phyloP scores from a whole-genome alignment of 2,113 vertebrate species.

The Cyprichromis sp. region DNA sequence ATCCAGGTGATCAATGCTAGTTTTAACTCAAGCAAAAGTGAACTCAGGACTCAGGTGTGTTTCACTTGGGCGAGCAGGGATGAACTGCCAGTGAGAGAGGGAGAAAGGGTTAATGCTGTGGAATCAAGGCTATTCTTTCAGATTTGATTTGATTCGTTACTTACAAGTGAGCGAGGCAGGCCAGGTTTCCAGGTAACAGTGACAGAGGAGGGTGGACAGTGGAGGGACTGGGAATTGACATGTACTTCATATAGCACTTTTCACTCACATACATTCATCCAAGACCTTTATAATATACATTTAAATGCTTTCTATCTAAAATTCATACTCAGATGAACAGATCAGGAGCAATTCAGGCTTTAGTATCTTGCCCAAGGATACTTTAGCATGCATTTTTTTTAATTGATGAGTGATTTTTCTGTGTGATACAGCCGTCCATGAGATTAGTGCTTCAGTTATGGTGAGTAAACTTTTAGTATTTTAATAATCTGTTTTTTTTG shows the following conservation, averaged over 20 bases:
- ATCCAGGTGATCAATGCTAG: not conserved
- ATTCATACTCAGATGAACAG: not conserved
- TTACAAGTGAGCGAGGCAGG: not conserved
- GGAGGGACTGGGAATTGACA: not conserved
- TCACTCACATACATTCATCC: not conserved
- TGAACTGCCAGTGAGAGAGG: not conserved
- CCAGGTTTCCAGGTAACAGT: not conserved
- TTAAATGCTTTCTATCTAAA: not conserved
- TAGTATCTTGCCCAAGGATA: not conserved
- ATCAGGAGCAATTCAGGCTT: not conserved
- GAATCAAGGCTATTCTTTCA: not conserved
- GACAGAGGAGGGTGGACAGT: not conserved
- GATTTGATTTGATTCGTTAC: not conserved
- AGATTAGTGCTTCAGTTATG: not conserved
- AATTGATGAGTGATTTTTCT: not conserved
- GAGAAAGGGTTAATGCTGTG: not conserved
- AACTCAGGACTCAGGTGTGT: not conserved
- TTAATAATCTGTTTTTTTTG: accelerated
- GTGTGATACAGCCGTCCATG: not conserved
- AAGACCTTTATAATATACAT: not conserved
- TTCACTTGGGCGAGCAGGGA: not conserved
- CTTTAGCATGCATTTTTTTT: not conserved
- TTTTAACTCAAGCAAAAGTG: not conserved
- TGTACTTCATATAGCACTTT: not conserved
- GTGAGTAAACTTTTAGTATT: not conserved